phyloP scores from a whole-genome alignment of 2,797 vertebrate genomes.

The Rousettus madagascariensis region DNA sequence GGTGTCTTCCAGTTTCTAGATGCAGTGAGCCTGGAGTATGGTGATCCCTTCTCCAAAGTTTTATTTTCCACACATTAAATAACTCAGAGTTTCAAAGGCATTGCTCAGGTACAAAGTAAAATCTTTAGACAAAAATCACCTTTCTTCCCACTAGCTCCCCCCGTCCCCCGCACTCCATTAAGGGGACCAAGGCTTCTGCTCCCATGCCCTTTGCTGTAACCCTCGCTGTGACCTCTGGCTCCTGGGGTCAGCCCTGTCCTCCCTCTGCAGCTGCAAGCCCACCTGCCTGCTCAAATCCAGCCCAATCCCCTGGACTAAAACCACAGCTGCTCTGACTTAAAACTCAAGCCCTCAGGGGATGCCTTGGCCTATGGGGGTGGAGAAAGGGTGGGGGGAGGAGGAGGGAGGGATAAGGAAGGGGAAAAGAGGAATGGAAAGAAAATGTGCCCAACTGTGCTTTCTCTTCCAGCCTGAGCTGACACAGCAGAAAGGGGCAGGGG shows the following conservation, averaged over 20 bases:
- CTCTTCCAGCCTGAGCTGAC: slow-evolving; percentile 79
- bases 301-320: background rate
- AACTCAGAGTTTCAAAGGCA: background rate
- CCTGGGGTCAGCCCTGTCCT: slow-evolving; percentile 22
- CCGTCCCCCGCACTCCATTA: background rate
- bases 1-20: background rate
- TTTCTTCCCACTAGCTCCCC: background rate
- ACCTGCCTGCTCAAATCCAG: slow-evolving; percentile 59
- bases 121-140: background rate
- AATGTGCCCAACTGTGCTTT: slow-evolving; percentile 55
- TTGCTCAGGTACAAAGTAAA: slow-evolving; percentile 31
- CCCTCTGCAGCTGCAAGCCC: slow-evolving; percentile 50
- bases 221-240: slow-evolving; percentile 61
- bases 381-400: too few relatives aligned
- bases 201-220: slow-evolving; percentile 65
- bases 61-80: background rate
- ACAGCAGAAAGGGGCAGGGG: slow-evolving; percentile 66
- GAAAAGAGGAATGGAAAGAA: slow-evolving; percentile 67
- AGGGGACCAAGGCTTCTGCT: background rate
- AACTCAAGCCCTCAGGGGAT: slow-evolving; percentile 11
- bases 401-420: slow-evolving; percentile 1
- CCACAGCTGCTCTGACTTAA: slow-evolving; percentile 62
- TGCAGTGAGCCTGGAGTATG: background rate
- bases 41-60: background rate
- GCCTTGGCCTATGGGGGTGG: background rate